These are phyloP conservation scores for Petrolisthes cinctipes DNA, from an alignment of 2,888 invertebrate species.

Conservation along the genomic window DNA sequence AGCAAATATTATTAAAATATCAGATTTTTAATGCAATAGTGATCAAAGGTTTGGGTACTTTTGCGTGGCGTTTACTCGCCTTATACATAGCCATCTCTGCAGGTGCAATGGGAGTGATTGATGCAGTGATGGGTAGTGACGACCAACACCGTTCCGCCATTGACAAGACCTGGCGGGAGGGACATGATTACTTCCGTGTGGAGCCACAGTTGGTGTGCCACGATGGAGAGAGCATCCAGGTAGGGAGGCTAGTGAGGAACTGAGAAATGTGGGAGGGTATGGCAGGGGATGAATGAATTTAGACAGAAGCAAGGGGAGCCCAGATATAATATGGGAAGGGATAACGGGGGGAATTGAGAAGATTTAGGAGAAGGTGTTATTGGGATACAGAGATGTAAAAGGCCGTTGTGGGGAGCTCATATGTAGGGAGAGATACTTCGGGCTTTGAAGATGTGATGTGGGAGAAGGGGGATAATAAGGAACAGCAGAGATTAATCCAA, in stretches of 20 bases:
- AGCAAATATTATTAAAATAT: not conserved
- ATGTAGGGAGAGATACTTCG: no score
- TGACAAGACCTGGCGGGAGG: slow-evolving; percentile 75
- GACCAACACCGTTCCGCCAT: slow-evolving; percentile 69
- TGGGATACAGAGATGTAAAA: no score
- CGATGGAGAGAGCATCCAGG: slow-evolving; percentile 95
- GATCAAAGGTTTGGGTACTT: no score
- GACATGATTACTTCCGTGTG: slow-evolving; percentile 74
- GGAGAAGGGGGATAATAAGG: no score
- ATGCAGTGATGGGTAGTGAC: slow-evolving; percentile 60
- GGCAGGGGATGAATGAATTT: not conserved
- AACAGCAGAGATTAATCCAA: no score
- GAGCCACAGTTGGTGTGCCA: slow-evolving; percentile 86
- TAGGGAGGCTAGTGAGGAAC: slow-evolving; percentile 68
- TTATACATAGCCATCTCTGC: not conserved
- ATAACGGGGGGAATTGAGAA: not conserved
- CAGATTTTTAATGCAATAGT: not conserved
- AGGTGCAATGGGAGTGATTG: slow-evolving; percentile 65
- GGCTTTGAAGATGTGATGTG: no score
- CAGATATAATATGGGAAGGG: not conserved
- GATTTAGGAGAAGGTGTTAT: not conserved
- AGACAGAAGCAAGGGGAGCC: not conserved
- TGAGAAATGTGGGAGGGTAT: not conserved
- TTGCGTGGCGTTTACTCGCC: no score
- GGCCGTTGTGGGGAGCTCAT: no score